These are phyloP conservation scores for Eupithecia vulgata DNA, from an alignment of 2,888 invertebrate genomes.

Conservation along the genomic window DNA sequence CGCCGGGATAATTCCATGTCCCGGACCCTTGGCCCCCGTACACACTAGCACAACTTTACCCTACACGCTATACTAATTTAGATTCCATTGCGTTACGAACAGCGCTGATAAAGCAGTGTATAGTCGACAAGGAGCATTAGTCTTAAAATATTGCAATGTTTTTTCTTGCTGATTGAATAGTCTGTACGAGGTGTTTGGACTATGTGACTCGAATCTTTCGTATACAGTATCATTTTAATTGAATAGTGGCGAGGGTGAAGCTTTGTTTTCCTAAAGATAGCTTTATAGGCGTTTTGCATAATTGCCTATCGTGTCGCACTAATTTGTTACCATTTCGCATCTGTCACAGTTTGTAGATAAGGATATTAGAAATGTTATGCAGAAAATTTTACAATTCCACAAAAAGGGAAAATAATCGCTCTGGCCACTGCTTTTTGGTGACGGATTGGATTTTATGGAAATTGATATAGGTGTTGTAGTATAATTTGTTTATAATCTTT, in stretches of 20 bases:
- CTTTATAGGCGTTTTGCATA: slow-evolving; percentile 81
- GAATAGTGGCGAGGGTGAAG: slow-evolving; percentile 76
- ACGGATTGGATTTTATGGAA: too few species aligned
- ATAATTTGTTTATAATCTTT: too few species aligned
- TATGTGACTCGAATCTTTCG: slow-evolving; percentile 79
- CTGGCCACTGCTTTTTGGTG: too few species aligned
- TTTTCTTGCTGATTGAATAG: not conserved
- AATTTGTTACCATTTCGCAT: slow-evolving; percentile 79
- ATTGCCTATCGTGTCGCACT: slow-evolving; percentile 73
- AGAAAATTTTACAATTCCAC: not conserved
- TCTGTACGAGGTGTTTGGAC: slow-evolving; percentile 20
- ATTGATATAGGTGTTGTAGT: too few species aligned
- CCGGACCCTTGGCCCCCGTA: slow-evolving; percentile 63
- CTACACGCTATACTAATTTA: not conserved
- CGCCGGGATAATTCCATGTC: slow-evolving; percentile 81
- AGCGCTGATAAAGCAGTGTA: not conserved
- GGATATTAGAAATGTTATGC: not conserved
- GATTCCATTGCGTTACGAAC: slow-evolving; percentile 17
- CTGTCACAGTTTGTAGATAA: slow-evolving; percentile 65
- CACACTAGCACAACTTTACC: slow-evolving; percentile 19
- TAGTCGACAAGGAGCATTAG: not conserved
- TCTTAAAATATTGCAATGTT: slow-evolving; percentile 4
- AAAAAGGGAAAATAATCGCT: not conserved
- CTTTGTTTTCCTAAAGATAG: slow-evolving; percentile 80
- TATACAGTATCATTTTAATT: slow-evolving; percentile 81